Conservation (phyloP, 30 jellyfish, hydroid and myxozoan species). For the Hydractinia echinata region DNA sequence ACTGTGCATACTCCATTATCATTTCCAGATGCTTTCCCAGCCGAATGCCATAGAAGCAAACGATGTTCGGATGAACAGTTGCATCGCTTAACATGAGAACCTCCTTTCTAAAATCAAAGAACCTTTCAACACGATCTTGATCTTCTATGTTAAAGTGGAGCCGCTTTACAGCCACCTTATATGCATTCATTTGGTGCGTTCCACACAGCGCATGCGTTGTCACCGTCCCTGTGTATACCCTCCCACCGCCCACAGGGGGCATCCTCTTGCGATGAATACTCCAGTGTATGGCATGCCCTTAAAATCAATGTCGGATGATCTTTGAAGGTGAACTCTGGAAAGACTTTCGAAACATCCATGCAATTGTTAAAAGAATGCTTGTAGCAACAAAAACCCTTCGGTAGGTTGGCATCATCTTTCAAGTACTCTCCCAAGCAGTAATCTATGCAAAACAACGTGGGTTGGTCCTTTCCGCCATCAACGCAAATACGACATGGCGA, state of each 20-base stretch:
- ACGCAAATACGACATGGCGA: constrained; percentile 20
- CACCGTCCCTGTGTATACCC: constrained; percentile 1
- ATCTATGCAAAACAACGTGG: constrained; percentile 8
- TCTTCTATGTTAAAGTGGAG: constrained; percentile 1
- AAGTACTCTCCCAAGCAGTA: constrained; percentile 2
- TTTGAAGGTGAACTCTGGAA: constrained; percentile 17
- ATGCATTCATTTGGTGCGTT: not conserved
- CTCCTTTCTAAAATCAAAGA: constrained; percentile 22
- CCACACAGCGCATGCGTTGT: constrained; percentile 8
- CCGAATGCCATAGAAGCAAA: constrained; percentile 9
- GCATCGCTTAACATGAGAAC: constrained; percentile 9
- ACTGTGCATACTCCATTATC: constrained; percentile 16
- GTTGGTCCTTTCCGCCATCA: not conserved
- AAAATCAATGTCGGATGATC: constrained; percentile 10
- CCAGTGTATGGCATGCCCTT: not conserved
- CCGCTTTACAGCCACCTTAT: constrained; percentile 17
- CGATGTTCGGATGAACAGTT: constrained; percentile 11
- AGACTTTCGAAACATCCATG: not conserved
- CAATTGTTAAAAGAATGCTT: not conserved
- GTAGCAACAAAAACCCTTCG: not conserved
- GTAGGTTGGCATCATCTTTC: not conserved
- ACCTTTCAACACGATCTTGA: not conserved
- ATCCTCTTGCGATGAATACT: not conserved
- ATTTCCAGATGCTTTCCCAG: constrained; percentile 12
- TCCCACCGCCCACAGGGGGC: constrained; percentile 9